Evolutionary conservation across 2,797 vertebrate genomes (phyloP).

Genomic region (Sarcophilus harrisii): DNA sequence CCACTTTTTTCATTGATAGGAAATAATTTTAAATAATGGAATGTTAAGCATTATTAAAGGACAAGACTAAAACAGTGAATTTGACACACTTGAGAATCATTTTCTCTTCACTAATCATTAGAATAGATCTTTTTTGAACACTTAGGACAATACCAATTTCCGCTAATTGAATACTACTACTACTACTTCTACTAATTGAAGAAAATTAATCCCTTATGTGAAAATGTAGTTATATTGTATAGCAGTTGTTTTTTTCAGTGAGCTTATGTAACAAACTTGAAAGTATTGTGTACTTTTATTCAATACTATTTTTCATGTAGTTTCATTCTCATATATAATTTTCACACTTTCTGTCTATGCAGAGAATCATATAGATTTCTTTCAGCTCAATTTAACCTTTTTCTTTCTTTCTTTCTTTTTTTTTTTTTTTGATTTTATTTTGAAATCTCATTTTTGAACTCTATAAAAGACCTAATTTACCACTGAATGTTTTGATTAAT

Average conservation of each 20-base stretch:
- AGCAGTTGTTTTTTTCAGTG: background rate
- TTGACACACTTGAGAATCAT: slow-evolving; percentile 26
- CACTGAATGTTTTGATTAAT: background rate
- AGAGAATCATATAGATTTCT: background rate
- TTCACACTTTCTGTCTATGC: background rate
- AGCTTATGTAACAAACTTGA: background rate
- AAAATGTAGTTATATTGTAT: background rate
- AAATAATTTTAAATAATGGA: slow-evolving; percentile 20
- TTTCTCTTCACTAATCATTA: slow-evolving; percentile 6
- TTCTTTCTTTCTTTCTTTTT: no score
- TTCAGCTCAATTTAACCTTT: background rate
- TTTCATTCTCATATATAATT: background rate
- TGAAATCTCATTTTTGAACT: slow-evolving; percentile 4
- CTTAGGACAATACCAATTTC: background rate
- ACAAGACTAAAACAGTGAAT: background rate
- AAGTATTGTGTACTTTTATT: background rate
- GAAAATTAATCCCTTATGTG: background rate
- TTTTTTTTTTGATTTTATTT: background rate
- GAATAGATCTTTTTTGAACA: background rate
- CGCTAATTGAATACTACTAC: no score
- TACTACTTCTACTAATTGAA: background rate
- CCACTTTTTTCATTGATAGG: slow-evolving; percentile 3
- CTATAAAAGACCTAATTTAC: background rate
- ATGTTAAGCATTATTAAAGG: slow-evolving; percentile 18
- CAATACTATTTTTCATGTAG: background rate